Percentiles rank a stretch among this genome's conserved stretches.
phyloP scores from a whole-genome alignment of 2,888 invertebrate species.

The Ophion costatus region DNA sequence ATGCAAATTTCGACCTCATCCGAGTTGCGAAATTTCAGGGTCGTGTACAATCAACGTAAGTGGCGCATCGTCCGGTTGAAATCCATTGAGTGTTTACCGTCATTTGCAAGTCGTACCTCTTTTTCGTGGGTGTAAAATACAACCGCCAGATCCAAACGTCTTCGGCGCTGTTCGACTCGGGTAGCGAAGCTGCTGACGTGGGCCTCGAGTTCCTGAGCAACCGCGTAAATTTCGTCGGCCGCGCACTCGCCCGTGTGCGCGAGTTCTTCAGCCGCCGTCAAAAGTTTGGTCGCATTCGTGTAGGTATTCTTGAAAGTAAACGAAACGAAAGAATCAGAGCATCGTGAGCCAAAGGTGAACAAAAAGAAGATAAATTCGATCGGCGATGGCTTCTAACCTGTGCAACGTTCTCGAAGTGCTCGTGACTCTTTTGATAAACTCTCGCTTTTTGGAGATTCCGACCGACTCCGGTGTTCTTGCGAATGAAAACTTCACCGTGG shows the following conservation, averaged over 20 bases:
- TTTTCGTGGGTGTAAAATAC: slow-evolving; percentile 98
- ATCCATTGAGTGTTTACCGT: neutral
- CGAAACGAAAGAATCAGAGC: neutral
- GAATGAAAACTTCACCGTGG: slow-evolving; percentile 98
- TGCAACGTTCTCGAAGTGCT: slow-evolving; percentile 99
- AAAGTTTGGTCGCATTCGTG: slow-evolving; percentile 98
- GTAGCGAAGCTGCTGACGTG: slow-evolving; percentile 98
- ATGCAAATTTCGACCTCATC: too few relatives aligned
- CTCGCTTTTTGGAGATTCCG: slow-evolving; percentile 97
- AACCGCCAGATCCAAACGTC: slow-evolving; percentile 96
- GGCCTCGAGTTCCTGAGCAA: slow-evolving; percentile 96
- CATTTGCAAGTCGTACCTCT: slow-evolving; percentile 86
- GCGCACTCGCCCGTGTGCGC: slow-evolving; percentile 98
- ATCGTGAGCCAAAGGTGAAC: neutral
- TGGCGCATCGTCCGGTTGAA: too few relatives aligned
- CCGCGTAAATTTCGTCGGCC: slow-evolving; percentile 97
- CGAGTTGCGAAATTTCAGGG: too few relatives aligned
- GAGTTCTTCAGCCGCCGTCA: slow-evolving; percentile 97
- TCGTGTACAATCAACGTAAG: too few relatives aligned
- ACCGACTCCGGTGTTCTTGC: slow-evolving; percentile 98
- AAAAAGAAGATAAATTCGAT: neutral
- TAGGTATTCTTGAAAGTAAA: slow-evolving; percentile 92
- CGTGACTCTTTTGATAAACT: slow-evolving; percentile 98
- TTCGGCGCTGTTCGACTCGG: slow-evolving; percentile 94
- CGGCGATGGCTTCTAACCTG: slow-evolving; percentile 86